phyloP scores from a whole-genome alignment of 2,797 vertebrate genomes.

The Parotocinclus haroldoi region DNA sequence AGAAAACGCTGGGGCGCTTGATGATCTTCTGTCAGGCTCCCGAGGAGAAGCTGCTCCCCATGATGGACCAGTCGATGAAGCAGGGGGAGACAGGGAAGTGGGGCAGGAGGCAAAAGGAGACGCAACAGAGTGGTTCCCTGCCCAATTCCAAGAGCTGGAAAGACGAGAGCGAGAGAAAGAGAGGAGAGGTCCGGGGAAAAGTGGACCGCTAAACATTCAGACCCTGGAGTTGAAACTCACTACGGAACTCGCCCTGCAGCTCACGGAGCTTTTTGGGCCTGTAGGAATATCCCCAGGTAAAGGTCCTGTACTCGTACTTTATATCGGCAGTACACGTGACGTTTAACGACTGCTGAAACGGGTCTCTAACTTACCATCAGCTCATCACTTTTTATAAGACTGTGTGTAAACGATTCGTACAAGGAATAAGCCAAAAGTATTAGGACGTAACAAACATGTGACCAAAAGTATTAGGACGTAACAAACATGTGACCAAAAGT shows the following conservation, averaged over 20 bases:
- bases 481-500: too few relatives aligned
- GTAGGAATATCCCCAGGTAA: conserved; percentile 93
- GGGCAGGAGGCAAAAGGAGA: conserved; percentile 37
- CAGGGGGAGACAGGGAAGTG: conserved; percentile 43
- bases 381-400: too few relatives aligned
- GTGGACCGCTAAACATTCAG: conserved; percentile 76
- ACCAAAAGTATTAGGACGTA: too few relatives aligned
- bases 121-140: conserved; percentile 54
- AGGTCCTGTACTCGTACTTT: background rate
- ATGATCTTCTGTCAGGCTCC: conserved; percentile 3
- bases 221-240: conserved; percentile 86
- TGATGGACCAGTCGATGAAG: conserved; percentile 32
- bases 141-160: conserved; percentile 59
- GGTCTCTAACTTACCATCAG: too few relatives aligned
- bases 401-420: too few relatives aligned
- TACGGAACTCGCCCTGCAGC: conserved; percentile 89
- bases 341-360: too few relatives aligned
- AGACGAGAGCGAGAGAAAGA: conserved; percentile 30
- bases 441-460: too few relatives aligned
- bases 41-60: conserved; percentile 31
- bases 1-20: conserved; percentile 24
- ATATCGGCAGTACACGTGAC: too few relatives aligned
- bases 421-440: too few relatives aligned
- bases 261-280: conserved; percentile 94
- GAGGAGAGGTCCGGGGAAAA: conserved; percentile 33